Evolutionary conservation across 1,140 invertebrate genomes (phyloP).

Genomic region (Ceratosolen solmsi): DNA sequence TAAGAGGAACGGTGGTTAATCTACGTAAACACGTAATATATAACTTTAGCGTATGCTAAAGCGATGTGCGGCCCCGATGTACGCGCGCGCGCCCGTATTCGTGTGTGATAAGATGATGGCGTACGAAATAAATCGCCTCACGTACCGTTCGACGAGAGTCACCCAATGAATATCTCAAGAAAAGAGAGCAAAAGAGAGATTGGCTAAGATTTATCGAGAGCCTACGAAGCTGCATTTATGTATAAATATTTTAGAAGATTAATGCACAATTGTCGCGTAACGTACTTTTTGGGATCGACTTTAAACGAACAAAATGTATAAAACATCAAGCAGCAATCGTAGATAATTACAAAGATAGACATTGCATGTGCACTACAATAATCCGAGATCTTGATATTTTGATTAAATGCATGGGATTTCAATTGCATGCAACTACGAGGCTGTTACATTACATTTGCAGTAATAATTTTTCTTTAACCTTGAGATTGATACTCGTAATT

Average conservation of each 20-base stretch:
- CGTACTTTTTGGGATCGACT: neutral
- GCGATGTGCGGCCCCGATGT: no score
- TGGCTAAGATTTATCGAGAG: neutral
- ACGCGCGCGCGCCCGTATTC: neutral
- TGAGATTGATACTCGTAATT: no score
- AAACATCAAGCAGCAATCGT: neutral
- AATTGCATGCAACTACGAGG: no score
- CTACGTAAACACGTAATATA: neutral
- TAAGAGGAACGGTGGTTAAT: constrained; percentile 8
- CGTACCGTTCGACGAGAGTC: constrained; percentile 18
- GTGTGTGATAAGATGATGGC: neutral
- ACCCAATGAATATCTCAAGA: neutral
- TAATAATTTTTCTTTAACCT: no score
- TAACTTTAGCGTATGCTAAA: neutral
- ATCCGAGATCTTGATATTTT: neutral
- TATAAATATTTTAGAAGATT: neutral
- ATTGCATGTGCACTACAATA: neutral
- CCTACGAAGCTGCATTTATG: neutral
- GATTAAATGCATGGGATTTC: no score
- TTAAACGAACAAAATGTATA: neutral
- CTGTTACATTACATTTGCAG: no score
- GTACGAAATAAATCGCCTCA: constrained; percentile 8
- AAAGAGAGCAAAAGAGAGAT: constrained; percentile 24
- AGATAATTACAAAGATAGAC: neutral
- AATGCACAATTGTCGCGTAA: neutral